A percentile compares a stretch with the other conserved stretches of the same genome.
These are phyloP conservation scores for Sminthopsis crassicaudata DNA, from an alignment of 2,113 vertebrate species.

Conservation along the genomic window DNA sequence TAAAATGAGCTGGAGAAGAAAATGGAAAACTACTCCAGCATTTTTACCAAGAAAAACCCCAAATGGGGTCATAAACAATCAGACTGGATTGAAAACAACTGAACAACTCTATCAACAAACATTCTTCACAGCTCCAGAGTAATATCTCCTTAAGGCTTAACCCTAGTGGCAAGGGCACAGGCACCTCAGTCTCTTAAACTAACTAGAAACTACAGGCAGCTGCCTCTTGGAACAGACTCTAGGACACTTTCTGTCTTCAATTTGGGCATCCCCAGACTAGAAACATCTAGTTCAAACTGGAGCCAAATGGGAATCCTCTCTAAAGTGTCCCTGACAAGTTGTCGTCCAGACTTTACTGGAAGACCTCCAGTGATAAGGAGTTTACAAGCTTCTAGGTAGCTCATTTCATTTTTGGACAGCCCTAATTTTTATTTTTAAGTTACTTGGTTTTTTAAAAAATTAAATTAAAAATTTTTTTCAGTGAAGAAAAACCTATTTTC, in stretches of 20 bases:
- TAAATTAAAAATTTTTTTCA: neutral
- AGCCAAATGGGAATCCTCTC: neutral
- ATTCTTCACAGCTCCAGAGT: neutral
- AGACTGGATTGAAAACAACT: neutral
- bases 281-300: neutral
- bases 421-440: neutral
- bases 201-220: neutral
- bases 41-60: neutral
- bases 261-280: neutral
- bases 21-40: neutral
- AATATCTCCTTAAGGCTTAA: neutral
- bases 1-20: neutral
- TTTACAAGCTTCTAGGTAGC: neutral
- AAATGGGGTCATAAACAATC: neutral
- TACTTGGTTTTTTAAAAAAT: neutral
- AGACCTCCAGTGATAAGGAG: neutral
- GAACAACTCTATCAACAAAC: neutral
- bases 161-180: neutral
- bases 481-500: neutral
- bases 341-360: neutral
- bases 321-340: neutral
- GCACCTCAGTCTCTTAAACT: neutral
- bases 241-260: neutral
- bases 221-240: neutral
- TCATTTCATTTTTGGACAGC: neutral